Conservation (phyloP, 2,888 invertebrate species). For the Serripes groenlandicus region DNA sequence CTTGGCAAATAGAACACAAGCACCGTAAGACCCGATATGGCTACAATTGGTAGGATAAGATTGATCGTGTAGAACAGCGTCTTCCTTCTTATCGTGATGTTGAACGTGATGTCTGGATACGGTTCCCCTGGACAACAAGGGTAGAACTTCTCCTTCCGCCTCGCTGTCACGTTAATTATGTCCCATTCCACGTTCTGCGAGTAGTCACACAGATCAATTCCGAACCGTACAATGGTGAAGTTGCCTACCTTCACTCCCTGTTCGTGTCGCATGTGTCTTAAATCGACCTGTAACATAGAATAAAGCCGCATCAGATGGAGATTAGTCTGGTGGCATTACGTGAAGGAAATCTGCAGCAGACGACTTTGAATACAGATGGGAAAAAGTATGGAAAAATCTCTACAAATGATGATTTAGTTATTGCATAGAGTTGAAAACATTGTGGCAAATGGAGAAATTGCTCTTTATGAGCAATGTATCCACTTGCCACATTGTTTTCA, state of each 20-base stretch:
- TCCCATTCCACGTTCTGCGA: constrained; percentile 85
- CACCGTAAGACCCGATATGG: constrained; percentile 97
- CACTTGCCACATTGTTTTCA: no score
- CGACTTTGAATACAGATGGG: no score
- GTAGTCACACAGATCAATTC: constrained; percentile 84
- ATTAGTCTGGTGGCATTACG: no score
- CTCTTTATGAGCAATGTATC: no score
- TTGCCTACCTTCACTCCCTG: constrained; percentile 19
- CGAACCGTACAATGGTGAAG: constrained; percentile 69
- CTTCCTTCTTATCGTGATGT: constrained; percentile 86
- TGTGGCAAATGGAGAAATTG: no score
- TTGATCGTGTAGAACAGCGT: constrained; percentile 98
- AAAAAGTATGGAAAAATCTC: no score
- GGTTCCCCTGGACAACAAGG: constrained; percentile 84
- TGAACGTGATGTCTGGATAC: constrained; percentile 86
- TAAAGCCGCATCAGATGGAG: no score
- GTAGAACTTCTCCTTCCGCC: constrained; percentile 87
- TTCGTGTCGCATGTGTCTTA: constrained; percentile 31
- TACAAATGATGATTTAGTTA: no score
- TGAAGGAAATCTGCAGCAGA: no score
- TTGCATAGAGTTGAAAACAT: no score
- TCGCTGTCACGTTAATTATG: constrained; percentile 89
- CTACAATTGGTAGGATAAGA: constrained; percentile 97
- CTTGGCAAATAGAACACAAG: constrained; percentile 98
- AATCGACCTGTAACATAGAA: constrained; percentile 27